These are phyloP conservation scores for Cherax destructor DNA, from an alignment of 1,140 invertebrate genomes.

Conservation along the genomic window DNA sequence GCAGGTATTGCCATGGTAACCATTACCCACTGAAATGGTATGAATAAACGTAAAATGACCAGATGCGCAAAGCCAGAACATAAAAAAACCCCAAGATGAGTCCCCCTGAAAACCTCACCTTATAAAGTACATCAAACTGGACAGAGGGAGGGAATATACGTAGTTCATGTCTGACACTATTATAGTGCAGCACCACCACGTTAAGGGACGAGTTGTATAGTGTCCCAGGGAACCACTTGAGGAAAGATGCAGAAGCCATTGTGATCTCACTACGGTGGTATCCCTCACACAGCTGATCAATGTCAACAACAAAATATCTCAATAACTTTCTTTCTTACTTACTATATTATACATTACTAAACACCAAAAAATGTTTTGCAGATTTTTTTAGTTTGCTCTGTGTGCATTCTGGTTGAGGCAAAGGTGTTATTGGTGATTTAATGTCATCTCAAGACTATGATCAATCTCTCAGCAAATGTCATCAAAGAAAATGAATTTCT, in stretches of 20 bases:
- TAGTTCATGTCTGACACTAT: conserved; percentile 31
- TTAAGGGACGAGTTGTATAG: conserved; percentile 56
- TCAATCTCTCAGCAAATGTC: background rate
- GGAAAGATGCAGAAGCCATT: conserved; percentile 58
- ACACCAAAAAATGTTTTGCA: too few relatives aligned
- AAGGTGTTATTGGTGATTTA: background rate
- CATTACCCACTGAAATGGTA: background rate
- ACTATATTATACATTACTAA: too few relatives aligned
- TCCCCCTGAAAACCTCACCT: conserved; percentile 7
- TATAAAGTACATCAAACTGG: conserved; percentile 53
- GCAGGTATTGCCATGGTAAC: too few relatives aligned
- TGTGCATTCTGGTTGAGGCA: background rate
- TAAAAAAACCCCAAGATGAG: background rate
- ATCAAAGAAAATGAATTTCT: too few relatives aligned
- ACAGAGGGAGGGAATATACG: conserved; percentile 54
- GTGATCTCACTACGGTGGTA: background rate
- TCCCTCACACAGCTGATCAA: conserved; percentile 61
- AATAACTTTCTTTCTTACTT: too few relatives aligned
- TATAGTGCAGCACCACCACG: conserved; percentile 49
- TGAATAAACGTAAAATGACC: background rate
- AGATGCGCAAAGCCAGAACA: background rate
- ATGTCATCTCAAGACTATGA: background rate
- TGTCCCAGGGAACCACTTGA: conserved; percentile 56
- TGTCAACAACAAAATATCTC: conserved; percentile 39
- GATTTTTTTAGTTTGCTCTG: too few relatives aligned